phyloP scores from a whole-genome alignment of 2,888 invertebrate species.

The Tetramorium bicarinatum region DNA sequence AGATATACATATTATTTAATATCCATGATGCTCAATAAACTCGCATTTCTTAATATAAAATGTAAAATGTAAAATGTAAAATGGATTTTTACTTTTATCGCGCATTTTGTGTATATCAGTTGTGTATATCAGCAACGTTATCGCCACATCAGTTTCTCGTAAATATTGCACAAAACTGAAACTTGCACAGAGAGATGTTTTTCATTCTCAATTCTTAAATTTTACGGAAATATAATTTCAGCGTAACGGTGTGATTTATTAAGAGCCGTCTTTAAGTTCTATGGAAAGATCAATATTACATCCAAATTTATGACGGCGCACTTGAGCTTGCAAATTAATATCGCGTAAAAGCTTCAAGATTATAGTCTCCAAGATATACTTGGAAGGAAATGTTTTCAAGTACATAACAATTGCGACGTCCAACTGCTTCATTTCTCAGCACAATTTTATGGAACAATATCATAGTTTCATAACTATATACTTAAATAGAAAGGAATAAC shows the following conservation, averaged over 20 bases:
- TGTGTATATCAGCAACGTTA: no score
- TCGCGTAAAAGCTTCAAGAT: conserved; percentile 41
- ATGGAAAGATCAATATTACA: conserved; percentile 46
- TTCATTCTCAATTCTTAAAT: conserved; percentile 17
- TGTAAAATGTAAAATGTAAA: background rate
- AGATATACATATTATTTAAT: conserved; percentile 15
- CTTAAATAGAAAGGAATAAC: conserved; percentile 7
- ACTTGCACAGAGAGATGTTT: background rate
- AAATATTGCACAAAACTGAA: background rate
- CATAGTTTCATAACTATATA: background rate
- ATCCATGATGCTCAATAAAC: background rate
- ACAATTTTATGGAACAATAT: conserved; percentile 29
- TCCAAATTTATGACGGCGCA: conserved; percentile 45
- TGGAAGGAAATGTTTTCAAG: conserved; percentile 37
- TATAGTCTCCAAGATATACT: conserved; percentile 33
- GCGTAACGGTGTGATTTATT: conserved; percentile 24
- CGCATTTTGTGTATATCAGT: background rate
- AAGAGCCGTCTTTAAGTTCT: conserved; percentile 32
- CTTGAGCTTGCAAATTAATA: conserved; percentile 50
- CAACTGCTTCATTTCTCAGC: conserved; percentile 33
- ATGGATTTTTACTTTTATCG: background rate
- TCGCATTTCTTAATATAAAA: background rate
- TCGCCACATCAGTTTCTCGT: background rate
- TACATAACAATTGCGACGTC: conserved; percentile 35
- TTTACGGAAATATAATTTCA: conserved; percentile 39